Evolutionary conservation across 2,888 invertebrate species (phyloP), one percentile per base, ranked within the genome.

Genomic region (Macrosiphum euphorbiae): DNA sequence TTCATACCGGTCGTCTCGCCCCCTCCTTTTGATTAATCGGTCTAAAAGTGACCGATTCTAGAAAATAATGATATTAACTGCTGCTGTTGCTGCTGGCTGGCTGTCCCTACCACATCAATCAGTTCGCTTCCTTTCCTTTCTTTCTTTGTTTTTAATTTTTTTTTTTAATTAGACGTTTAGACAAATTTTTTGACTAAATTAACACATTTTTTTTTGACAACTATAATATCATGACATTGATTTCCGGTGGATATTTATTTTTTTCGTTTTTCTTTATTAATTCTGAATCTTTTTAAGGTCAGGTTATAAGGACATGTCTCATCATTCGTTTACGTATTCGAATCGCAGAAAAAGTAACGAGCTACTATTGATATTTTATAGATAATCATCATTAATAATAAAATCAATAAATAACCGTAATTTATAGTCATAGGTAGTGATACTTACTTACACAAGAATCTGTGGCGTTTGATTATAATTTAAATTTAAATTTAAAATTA

Each of bases 21-120:
- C 94, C 94, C 94, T 94, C 90, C 84, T 94, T 94, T 94, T 94
- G 90, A 94, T 94, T 94, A 94, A 94, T 94, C 90, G 90, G 61
- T 90, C 94, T 90, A 90, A 90, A 94, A 90, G 85, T 94, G 94
- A 94, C 94, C 90, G 94, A 90, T 93, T 93, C 94, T 90, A 87
- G 90, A 94, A 94, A 94, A 94, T 94, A 94, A 94, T 94, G 86
- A 94, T 93, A 93, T 61, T 50, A 85, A 86, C 90, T 50, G 41
- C 89, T 4, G 58, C 24, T 35, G 47, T 28, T 52, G 28, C 44
- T 16, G 67, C 50, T n/a, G n/a, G 28, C 44, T 78, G 20, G 28
- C 26, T 78, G 20, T 35, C 47, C 84, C 58, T 41, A 58, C 92
- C 89, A 58, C 84, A 41, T 90, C 85, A 13, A 94, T 58, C 67